These are phyloP conservation scores for Busseola fusca DNA, from an alignment of 2,888 invertebrate species.

Conservation along the genomic window DNA sequence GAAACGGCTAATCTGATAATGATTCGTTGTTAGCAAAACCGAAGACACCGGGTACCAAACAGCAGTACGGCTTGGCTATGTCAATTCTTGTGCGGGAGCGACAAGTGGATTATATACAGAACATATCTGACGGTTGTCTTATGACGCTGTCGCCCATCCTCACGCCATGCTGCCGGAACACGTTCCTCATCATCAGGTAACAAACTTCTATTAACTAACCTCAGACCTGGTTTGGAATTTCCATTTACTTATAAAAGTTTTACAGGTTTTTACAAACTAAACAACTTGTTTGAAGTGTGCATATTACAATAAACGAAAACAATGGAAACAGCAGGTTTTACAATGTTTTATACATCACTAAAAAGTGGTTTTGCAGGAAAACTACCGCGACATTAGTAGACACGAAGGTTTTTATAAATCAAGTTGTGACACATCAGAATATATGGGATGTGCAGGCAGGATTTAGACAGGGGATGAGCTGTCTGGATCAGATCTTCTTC, in stretches of 20 bases:
- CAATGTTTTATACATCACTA: too few relatives aligned
- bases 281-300: neutral
- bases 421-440: neutral
- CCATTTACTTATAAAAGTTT: neutral
- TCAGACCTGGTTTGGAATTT: neutral
- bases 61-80: conserved; percentile 81
- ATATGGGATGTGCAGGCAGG: neutral
- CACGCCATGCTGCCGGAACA: conserved; percentile 86
- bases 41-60: conserved; percentile 64
- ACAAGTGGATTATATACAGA: conserved; percentile 84
- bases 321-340: neutral
- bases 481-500: neutral
- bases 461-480: neutral
- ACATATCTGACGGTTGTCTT: conserved; percentile 82
- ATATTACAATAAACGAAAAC: neutral
- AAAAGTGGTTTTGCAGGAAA: too few relatives aligned
- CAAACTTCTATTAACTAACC: neutral
- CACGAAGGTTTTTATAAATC: neutral
- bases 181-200: conserved; percentile 82
- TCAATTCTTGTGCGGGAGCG: conserved; percentile 81
- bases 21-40: conserved; percentile 64
- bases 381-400: too few relatives aligned
- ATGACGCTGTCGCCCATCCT: conserved; percentile 85
- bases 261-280: neutral
- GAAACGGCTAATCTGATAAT: neutral